Evolutionary conservation across 1,140 invertebrate genomes (phyloP), one percentile per base, ranked within the genome.

Genomic region (Drosophila melanica): DNA sequence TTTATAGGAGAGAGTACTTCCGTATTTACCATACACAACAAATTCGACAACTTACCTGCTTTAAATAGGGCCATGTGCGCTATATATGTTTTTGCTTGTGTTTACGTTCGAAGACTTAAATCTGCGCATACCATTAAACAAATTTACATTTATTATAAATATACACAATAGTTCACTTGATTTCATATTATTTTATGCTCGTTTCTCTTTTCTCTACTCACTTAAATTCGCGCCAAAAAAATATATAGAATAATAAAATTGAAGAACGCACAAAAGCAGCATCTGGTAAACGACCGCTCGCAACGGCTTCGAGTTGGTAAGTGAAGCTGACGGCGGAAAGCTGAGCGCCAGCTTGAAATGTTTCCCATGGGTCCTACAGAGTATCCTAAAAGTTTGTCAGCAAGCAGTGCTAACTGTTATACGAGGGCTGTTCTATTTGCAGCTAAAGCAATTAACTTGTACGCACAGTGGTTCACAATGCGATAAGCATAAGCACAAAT

Each of bases 291-390:
- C 59, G 67, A 75, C 79, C 66, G 82, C 45, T 81, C 82, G 75
- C 62, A 62, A 63, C 82, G 75, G 66, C 70, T 57, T 75, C 78
- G 66, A 70, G 70, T 78, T 78, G 78, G 69, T 47, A 85, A 85
- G 71, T 85, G 79, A 82, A 71, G 37, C 39, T 48, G 64, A 16
- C 18, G 44, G 18, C 16, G 6, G 8, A 23, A 73, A 53, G 39
- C 63, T 57, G 45, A 18, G 41, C 23, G 33, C 8, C 7, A 35
- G 63, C 48, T 67, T 42, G 67, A 63, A 50, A n/a, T 11, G 11
- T 11, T 23, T 12, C 20, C 18, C 23, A 20, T 8, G 55, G 51
- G 51, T 23, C 67, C 50, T 70, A 20, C n/a, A 6, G 14, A 11
- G 41, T 33, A 59, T 67, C 55, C 45, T n/a, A 51, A 27, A 48